phyloP scores from a whole-genome alignment of 2,888 invertebrate genomes.

The Megalurothrips usitatus region DNA sequence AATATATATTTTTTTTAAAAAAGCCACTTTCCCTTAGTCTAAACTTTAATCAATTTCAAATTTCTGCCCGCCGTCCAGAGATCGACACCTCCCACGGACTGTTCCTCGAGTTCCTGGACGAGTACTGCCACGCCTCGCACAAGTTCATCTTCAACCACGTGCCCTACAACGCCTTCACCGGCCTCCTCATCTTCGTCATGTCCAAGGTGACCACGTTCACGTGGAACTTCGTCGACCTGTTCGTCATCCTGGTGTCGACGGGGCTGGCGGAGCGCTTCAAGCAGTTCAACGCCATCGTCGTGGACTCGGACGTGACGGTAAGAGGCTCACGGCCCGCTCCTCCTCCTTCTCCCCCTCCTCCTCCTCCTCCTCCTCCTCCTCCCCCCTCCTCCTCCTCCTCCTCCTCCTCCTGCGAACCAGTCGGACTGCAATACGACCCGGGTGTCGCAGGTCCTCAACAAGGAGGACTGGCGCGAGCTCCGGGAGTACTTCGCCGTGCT shows the following conservation, averaged over 20 bases:
- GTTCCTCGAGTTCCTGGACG: conserved; percentile 40
- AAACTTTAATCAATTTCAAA: background rate
- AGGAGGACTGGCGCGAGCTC: conserved; percentile 32
- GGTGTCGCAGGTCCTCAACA: background rate
- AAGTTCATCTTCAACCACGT: conserved; percentile 41
- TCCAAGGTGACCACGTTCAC: conserved; percentile 31
- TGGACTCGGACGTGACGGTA: background rate
- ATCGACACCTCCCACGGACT: conserved; percentile 38
- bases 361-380: too few relatives aligned
- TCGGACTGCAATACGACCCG: background rate
- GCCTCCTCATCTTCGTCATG: conserved; percentile 10
- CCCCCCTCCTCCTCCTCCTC: too few relatives aligned
- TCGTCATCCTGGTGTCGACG: conserved; percentile 35
- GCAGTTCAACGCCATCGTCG: conserved; percentile 33
- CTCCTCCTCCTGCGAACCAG: background rate
- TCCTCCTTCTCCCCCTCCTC: too few relatives aligned
- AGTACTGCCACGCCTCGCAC: conserved; percentile 43
- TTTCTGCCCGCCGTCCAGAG: too few relatives aligned
- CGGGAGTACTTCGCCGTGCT: conserved; percentile 34
- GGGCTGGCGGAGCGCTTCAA: conserved; percentile 35
- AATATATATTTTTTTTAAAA: too few relatives aligned
- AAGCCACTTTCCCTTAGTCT: too few relatives aligned
- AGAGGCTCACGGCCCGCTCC: too few relatives aligned
- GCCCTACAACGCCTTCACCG: conserved; percentile 24
- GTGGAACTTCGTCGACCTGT: conserved; percentile 37